Base-by-base conservation (phyloP, 2,113 vertebrate species). In the Cryptomyrus ogoouensis region DNA sequence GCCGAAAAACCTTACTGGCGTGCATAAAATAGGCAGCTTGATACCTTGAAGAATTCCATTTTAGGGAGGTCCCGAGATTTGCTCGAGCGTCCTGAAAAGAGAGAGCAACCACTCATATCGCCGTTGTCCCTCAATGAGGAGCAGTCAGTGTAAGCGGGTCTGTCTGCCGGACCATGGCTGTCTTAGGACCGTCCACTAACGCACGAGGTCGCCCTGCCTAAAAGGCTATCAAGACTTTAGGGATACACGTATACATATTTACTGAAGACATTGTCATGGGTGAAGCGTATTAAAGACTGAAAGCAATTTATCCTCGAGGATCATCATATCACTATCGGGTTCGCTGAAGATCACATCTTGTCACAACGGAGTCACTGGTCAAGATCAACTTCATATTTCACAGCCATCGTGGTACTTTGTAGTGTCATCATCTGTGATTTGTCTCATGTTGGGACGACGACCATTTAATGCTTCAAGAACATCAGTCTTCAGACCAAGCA, bases 1-100 rank as follows among this genome's bases (percentile, higher is more conserved):
- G 39, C 49, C 24, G 85, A 39, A 21, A 88, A 91, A 91, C 90
- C 92, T 58, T 50, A 93, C 90, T 94, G 93, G 95, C 93, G 93
- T 93, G 92, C 94, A 94, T 94, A 95, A 94, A 95, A 94, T 94
- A 95, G 94, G 91, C 94, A 95, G 93, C 92, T 95, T 94, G 92
- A 92, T 93, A 93, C 93, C 94, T 89, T 92, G 93, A 93, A 91
- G 93, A 94, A 95, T 94, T 93, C 95, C 94, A 94, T 94, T 95
- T 95, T 93, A 93, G 94, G 94, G 94, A 94, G 94, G 93, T 94
- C 93, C 94, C 92, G 91, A 62, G 49, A 91, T 88, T 88, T 39
- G 44, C 46, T 88, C 85, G 89, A 21, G 44, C 42, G 89, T 31
- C 42, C 83, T 47, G 52, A 70, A 90, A 92, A 91, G 93, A 93